Percentiles rank a stretch among this genome's conserved stretches.
Evolutionary conservation across 2,888 invertebrate species (phyloP).

Genomic region (Heteromyza rotundicornis): DNA sequence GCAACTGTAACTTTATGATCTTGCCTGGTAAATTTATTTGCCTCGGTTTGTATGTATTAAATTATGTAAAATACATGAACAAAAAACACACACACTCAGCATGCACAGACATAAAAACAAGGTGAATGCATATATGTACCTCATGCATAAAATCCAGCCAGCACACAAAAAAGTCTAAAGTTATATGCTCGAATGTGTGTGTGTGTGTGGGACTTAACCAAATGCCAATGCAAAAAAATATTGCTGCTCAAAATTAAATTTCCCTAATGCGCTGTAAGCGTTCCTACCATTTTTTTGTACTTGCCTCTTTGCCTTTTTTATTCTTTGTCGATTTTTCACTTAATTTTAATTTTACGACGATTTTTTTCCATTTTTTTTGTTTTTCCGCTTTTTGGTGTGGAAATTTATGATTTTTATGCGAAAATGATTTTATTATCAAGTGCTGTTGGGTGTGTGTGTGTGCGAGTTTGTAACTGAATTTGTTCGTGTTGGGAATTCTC

Average conservation of each 20-base stretch:
- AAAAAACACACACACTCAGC: conserved; percentile 10
- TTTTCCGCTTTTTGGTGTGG: neutral
- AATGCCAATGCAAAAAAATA: neutral
- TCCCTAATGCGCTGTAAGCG: neutral
- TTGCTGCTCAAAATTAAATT: neutral
- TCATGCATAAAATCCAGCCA: neutral
- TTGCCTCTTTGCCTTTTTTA: neutral
- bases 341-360: neutral
- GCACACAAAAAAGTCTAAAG: neutral
- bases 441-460: neutral
- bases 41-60: conserved; percentile 18
- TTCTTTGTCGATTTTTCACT: neutral
- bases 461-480: neutral
- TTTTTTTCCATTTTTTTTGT: neutral
- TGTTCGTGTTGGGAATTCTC: neutral
- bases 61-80: conserved; percentile 19
- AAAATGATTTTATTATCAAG: conserved; percentile 8
- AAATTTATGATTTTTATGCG: conserved; percentile 3
- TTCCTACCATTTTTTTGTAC: too few species aligned
- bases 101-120: neutral
- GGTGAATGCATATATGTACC: too few species aligned
- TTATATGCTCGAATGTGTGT: too few species aligned
- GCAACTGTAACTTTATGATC: conserved; percentile 12
- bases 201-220: too few species aligned
- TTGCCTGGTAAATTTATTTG: conserved; percentile 20